Base-by-base conservation (phyloP, 1,140 invertebrate genomes). In the Formica exsecta region DNA sequence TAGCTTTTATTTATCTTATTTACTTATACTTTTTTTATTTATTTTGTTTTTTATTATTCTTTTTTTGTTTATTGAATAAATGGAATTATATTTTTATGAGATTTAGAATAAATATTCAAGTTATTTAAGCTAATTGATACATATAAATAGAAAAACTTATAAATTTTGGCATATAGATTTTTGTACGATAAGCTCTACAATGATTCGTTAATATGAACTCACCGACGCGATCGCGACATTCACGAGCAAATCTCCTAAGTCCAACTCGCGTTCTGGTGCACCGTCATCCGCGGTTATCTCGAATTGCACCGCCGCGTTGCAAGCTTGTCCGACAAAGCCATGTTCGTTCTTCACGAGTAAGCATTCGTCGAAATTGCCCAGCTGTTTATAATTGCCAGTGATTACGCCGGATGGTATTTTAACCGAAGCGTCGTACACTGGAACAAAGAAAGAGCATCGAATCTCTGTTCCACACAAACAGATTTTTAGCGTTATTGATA, bases 291-390 rank as follows among this genome's bases (percentile, higher is more conserved):
- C 70, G 0, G 80, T n/a, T 51, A 94, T 87, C 48, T 91, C 81
- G 65, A 94, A 94, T 64, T 89, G 88, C 16, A 94, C 90, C 19
- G 54, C 84, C 32, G 83, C 90, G 29, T 85, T 93, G 74, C 93
- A 94, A n/a, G 93, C 92, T 71, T 94, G 91, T 0, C 92, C 92
- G 19, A 87, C 62, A 71, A 94, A 93, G 59, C 86, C 89, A 36
- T 92, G 83, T 36, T 77, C 83, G 51, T 79, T 94, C 62, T 89
- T 87, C 7, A 94, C 91, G 61, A 86, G 57, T 8, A 96, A 68
- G 74, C 96, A 96, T 87, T 95, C 94, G 85, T 95, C 95, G 88
- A 95, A 96, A 90, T 96, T 95, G 22, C 95, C 95, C n/a, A 95
- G 90, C 68, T 94, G 94, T 71, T 93, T 93, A 11, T 93, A 91